Percentiles rank a stretch among this genome's conserved stretches.
Conservation (phyloP, 2,888 invertebrate species). For the Philhelius pedissequus region DNA sequence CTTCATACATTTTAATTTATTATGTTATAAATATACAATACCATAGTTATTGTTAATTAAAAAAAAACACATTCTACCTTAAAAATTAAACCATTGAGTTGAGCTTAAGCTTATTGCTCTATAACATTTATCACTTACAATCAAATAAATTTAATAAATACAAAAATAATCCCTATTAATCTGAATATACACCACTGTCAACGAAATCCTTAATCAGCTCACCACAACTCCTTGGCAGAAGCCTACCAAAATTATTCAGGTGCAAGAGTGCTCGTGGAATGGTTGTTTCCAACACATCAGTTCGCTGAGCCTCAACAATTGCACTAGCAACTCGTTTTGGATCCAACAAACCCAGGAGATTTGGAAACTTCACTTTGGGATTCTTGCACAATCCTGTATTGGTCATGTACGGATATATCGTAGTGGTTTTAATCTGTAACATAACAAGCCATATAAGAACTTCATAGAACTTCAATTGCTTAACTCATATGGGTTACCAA, state of each 20-base stretch:
- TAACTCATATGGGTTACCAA: constrained; percentile 70
- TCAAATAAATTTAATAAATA: constrained; percentile 18
- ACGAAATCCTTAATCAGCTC: constrained; percentile 83
- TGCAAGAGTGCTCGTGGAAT: constrained; percentile 83
- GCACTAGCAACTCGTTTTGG: constrained; percentile 83
- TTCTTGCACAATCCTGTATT: constrained; percentile 91
- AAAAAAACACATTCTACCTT: constrained; percentile 27
- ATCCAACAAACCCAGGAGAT: constrained; percentile 83
- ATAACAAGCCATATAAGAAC: constrained; percentile 23
- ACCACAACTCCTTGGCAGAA: constrained; percentile 81
- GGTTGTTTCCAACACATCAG: constrained; percentile 82
- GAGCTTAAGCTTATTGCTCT: neutral
- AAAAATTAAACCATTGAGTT: neutral
- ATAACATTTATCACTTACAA: constrained; percentile 22
- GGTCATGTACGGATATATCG: constrained; percentile 92
- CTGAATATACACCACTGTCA: constrained; percentile 84
- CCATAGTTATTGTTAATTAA: neutral
- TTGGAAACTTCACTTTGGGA: constrained; percentile 86
- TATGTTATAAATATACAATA: constrained; percentile 15
- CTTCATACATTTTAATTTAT: neutral
- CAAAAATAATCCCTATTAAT: constrained; percentile 71
- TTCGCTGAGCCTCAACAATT: constrained; percentile 85
- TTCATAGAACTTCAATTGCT: constrained; percentile 70
- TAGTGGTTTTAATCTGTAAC: constrained; percentile 86
- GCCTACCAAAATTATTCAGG: constrained; percentile 81